phyloP scores from a whole-genome alignment of 2,888 invertebrate genomes.

The Bursaphelenchus okinawaensis region DNA sequence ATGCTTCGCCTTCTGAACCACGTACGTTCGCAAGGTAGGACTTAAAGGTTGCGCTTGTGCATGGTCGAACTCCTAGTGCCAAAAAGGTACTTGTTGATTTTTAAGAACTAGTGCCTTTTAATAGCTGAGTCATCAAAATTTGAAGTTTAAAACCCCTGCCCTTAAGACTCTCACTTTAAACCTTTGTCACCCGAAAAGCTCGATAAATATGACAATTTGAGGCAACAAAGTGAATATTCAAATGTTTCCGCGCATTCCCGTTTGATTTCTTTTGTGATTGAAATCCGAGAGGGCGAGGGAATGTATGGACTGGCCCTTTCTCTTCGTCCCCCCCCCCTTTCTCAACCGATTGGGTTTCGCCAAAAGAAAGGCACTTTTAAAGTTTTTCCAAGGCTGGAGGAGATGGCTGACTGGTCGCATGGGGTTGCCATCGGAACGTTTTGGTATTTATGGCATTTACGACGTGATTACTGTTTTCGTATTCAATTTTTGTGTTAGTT shows the following conservation, averaged over 20 bases:
- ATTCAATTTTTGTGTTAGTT: too few relatives aligned
- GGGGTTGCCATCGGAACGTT: too few relatives aligned
- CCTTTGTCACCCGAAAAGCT: background rate
- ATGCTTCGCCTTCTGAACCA: too few relatives aligned
- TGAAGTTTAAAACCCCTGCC: background rate
- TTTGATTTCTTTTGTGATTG: background rate
- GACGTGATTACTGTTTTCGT: too few relatives aligned
- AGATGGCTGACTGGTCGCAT: background rate
- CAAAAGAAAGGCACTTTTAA: background rate
- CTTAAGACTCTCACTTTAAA: background rate
- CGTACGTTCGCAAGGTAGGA: too few relatives aligned
- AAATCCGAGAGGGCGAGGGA: background rate
- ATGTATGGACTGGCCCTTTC: background rate
- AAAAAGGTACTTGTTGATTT: too few relatives aligned
- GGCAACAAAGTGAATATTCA: too few relatives aligned
- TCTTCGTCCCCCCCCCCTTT: background rate
- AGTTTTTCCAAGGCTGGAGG: background rate
- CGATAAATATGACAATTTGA: too few relatives aligned
- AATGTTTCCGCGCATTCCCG: background rate
- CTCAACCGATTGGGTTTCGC: constrained; percentile 1
- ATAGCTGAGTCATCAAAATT: background rate
- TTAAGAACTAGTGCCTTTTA: too few relatives aligned
- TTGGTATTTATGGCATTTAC: too few relatives aligned
- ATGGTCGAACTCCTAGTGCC: too few relatives aligned
- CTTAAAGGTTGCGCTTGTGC: too few relatives aligned